phyloP scores from a whole-genome alignment of 2,888 invertebrate genomes.

The Euzophera pinguis region DNA sequence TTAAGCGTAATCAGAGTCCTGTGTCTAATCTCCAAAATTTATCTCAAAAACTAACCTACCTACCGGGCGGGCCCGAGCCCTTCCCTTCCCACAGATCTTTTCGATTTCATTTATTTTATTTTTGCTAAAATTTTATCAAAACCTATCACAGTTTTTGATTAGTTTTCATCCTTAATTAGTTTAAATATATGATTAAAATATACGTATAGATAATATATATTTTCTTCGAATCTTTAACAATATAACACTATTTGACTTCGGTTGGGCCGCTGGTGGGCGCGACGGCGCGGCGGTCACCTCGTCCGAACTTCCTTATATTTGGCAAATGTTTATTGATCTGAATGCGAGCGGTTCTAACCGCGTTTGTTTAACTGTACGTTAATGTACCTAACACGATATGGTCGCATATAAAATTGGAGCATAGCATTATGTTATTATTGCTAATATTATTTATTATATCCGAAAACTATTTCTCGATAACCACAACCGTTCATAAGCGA shows the following conservation, averaged over 20 bases:
- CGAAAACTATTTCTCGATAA: slow-evolving; percentile 77
- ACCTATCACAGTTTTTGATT: slow-evolving; percentile 81
- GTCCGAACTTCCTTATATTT: slow-evolving; percentile 34
- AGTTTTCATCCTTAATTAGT: slow-evolving; percentile 77
- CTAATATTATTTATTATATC: slow-evolving; percentile 72
- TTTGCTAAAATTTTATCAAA: slow-evolving; percentile 79
- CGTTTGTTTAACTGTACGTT: slow-evolving; percentile 37
- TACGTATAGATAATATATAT: slow-evolving; percentile 77
- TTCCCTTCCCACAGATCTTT: slow-evolving; percentile 34
- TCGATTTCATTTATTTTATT: slow-evolving; percentile 25
- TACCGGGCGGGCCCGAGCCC: slow-evolving; percentile 22
- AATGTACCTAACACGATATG: slow-evolving; percentile 64
- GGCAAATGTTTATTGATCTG: slow-evolving; percentile 42
- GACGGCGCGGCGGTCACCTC: slow-evolving; percentile 21
- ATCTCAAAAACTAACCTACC: slow-evolving; percentile 66
- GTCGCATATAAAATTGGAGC: slow-evolving; percentile 70
- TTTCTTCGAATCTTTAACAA: slow-evolving; percentile 74
- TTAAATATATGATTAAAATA: slow-evolving; percentile 78
- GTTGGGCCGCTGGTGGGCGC: slow-evolving; percentile 45
- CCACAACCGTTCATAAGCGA: slow-evolving; percentile 80
- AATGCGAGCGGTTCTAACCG: slow-evolving; percentile 32
- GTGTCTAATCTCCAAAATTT: slow-evolving; percentile 46
- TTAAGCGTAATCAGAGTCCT: slow-evolving; percentile 47
- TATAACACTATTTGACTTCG: slow-evolving; percentile 75
- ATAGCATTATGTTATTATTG: slow-evolving; percentile 76